Base-by-base conservation (phyloP, 1,140 invertebrate genomes). In the Aethina tumida region DNA sequence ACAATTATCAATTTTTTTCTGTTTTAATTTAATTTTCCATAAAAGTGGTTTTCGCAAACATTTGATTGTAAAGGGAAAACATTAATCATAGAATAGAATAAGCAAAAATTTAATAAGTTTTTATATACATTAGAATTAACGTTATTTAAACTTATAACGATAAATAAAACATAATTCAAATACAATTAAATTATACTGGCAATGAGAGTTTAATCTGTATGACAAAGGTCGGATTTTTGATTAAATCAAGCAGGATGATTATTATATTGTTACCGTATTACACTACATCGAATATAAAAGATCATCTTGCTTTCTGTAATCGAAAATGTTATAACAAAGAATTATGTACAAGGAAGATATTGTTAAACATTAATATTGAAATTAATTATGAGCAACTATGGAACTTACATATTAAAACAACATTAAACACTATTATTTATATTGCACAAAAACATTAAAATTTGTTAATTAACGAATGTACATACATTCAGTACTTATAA, bases 41-140 rank as follows among this genome's bases (percentile, higher is more conserved):
- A 53, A 55, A 53, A 53, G 53, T 56, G 49, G 45, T 43, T 25
- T 53, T 46, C 49, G 53, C 35, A 53, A 56, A 56, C 49, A 53
- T 45, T 56, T 53, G 51, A 56, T 56, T 56, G 53, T 52, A 52
- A 53, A 45, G 49, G 53, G 41, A 56, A 53, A 53, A 53, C 48
- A 52, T 48, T 50, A 39, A 55, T 49, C 46, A 50, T 43, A 44
- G 47, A 39, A 36, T 31, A 33, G 50, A 36, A 51, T 40, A 53
- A 53, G 49, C 49, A 53, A 52, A 53, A 46, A 47, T 30, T 43
- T 41, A n/a, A n/a, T n/a, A n/a, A 41, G 17, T 49, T 45, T 42
- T 36, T 49, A 49, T 51, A 51, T 46, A 51, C 36, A 49, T 27
- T 47, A 36, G 32, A 15, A 37, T 43, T 35, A 41, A 47, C 45